These are phyloP conservation scores for Zaprionus gabonicus DNA, from an alignment of 1,140 invertebrate species.

Conservation along the genomic window DNA sequence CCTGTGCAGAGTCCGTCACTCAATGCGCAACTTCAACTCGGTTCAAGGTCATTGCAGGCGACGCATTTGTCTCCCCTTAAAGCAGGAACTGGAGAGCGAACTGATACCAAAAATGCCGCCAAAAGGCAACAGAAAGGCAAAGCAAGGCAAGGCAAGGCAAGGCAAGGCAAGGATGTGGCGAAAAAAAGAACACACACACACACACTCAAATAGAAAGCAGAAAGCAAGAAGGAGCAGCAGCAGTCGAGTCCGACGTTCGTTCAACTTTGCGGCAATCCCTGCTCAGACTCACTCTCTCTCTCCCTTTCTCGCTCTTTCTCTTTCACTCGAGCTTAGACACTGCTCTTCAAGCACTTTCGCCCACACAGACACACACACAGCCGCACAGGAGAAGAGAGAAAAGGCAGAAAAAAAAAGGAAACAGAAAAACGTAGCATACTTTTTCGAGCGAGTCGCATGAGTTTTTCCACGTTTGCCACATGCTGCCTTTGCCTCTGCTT, in stretches of 20 bases:
- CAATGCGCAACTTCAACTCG: slow-evolving; percentile 1
- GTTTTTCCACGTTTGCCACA: slow-evolving; percentile 72
- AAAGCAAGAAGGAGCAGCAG: slow-evolving; percentile 21
- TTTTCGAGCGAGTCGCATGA: slow-evolving; percentile 76
- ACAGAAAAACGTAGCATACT: slow-evolving; percentile 73
- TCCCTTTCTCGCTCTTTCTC: neutral
- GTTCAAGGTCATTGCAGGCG: slow-evolving; percentile 60
- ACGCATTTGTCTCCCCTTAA: slow-evolving; percentile 34
- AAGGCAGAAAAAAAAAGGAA: slow-evolving; percentile 35
- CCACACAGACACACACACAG: slow-evolving; percentile 35
- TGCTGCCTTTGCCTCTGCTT: slow-evolving; percentile 37
- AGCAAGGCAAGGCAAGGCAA: neutral
- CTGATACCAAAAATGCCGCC: slow-evolving; percentile 45
- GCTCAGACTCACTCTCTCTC: slow-evolving; percentile 6
- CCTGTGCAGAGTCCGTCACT: neutral
- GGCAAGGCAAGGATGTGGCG: slow-evolving; percentile 11
- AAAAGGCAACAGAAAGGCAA: slow-evolving; percentile 33
- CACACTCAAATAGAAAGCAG: slow-evolving; percentile 18
- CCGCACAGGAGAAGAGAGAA: slow-evolving; percentile 14
- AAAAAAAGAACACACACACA: slow-evolving; percentile 20
- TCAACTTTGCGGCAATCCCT: slow-evolving; percentile 59
- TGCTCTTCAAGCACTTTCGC: slow-evolving; percentile 74
- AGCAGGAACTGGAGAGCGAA: too few species aligned
- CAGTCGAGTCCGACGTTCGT: slow-evolving; percentile 56
- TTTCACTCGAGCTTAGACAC: slow-evolving; percentile 58